Conservation (phyloP, 1,140 invertebrate genomes). For the Sarcophaga bullata region DNA sequence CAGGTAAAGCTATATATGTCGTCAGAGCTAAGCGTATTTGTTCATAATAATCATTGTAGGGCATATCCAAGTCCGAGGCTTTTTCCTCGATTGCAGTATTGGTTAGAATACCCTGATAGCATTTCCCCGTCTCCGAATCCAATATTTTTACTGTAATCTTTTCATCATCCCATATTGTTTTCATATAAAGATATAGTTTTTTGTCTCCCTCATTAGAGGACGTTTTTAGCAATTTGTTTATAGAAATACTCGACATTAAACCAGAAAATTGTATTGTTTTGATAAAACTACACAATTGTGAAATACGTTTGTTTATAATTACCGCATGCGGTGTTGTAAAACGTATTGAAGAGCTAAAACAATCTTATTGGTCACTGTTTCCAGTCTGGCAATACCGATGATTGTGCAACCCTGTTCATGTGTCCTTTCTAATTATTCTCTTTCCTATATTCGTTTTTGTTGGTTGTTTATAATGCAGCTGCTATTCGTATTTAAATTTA, state of each 20-base stretch:
- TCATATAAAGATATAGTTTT: conserved; percentile 3
- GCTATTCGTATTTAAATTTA: neutral
- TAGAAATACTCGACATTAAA: conserved; percentile 1
- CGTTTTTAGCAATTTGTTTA: conserved; percentile 27
- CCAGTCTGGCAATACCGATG: too few relatives aligned
- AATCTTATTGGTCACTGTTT: too few relatives aligned
- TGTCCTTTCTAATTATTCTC: neutral
- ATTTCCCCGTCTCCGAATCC: conserved; percentile 20
- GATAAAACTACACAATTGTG: neutral
- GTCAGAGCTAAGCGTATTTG: conserved; percentile 15
- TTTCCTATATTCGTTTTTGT: neutral
- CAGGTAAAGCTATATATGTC: neutral
- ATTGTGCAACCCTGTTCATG: neutral
- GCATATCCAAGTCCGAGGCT: conserved; percentile 23
- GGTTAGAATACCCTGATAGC: conserved; percentile 16
- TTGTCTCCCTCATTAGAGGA: neutral
- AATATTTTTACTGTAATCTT: neutral
- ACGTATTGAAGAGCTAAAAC: too few relatives aligned
- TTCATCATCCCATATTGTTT: conserved; percentile 24
- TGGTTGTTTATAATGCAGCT: neutral
- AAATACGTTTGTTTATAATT: neutral
- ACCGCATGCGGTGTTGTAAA: too few relatives aligned
- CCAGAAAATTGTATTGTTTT: neutral
- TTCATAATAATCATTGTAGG: conserved; percentile 25
- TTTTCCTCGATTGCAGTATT: neutral